These are phyloP conservation scores for Botia almorhae DNA, from an alignment of 2,797 vertebrate species.

Conservation along the genomic window DNA sequence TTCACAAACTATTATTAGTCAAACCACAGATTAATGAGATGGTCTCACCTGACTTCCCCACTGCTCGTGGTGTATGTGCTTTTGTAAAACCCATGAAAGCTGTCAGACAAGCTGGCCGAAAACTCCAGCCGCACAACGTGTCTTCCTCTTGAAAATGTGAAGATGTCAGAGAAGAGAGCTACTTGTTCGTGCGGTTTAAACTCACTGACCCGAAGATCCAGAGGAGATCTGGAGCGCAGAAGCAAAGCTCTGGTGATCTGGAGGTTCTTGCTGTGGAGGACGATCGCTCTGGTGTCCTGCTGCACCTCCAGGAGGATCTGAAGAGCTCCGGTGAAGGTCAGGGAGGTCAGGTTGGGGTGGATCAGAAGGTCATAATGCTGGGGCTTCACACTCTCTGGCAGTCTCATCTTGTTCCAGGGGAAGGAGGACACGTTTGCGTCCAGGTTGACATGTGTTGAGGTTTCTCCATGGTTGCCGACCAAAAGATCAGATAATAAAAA, in stretches of 20 bases:
- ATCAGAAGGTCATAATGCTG: conserved; percentile 84
- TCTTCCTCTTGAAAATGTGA: conserved; percentile 68
- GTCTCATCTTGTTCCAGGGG: conserved; percentile 85
- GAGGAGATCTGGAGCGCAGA: conserved; percentile 51
- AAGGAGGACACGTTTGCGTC: conserved; percentile 71
- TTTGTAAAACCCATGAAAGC: conserved; percentile 89
- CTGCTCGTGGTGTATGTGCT: conserved; percentile 84
- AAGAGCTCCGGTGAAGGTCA: conserved; percentile 78
- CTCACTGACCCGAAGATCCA: conserved; percentile 72
- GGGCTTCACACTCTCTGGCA: conserved; percentile 78
- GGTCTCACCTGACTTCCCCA: conserved; percentile 82
- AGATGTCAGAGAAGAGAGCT: conserved; percentile 73
- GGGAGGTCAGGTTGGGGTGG: conserved; percentile 87
- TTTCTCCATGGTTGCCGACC: background rate
- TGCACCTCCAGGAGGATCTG: conserved; percentile 77
- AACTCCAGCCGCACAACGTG: conserved; percentile 83
- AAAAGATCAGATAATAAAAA: background rate
- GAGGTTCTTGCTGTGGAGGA: conserved; percentile 85
- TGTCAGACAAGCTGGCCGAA: conserved; percentile 83
- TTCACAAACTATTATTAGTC: no score
- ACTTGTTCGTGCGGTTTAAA: conserved; percentile 80
- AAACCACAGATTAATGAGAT: no score
- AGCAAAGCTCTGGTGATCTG: conserved; percentile 73
- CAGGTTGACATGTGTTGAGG: background rate
- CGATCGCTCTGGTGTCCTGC: conserved; percentile 72